Conservation (phyloP, 2,113 vertebrate genomes). For the Dipodomys merriami region DNA sequence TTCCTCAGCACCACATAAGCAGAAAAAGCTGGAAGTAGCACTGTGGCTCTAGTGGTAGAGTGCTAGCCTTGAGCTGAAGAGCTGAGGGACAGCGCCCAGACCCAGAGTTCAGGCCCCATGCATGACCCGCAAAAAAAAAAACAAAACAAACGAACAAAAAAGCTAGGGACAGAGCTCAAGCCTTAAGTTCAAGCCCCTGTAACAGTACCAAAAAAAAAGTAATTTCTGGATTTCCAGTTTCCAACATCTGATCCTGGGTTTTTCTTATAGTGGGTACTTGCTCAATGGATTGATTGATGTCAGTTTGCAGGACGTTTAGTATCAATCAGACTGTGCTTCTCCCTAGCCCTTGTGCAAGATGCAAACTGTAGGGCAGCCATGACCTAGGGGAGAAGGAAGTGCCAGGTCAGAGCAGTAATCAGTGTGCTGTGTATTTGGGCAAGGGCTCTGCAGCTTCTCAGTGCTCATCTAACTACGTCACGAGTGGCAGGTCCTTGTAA, state of each 20-base stretch:
- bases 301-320: background rate
- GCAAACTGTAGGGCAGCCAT: background rate
- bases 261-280: background rate
- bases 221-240: conserved; percentile 21
- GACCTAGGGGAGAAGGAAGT: background rate
- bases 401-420: background rate
- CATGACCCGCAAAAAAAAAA: too few species aligned
- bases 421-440: background rate
- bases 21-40: too few species aligned
- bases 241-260: background rate
- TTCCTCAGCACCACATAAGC: too few species aligned
- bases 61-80: too few species aligned
- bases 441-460: background rate
- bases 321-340: background rate
- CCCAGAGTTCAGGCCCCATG: too few species aligned
- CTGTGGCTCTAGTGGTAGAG: too few species aligned
- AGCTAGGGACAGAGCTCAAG: too few species aligned
- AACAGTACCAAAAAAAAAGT: too few species aligned
- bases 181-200: too few species aligned
- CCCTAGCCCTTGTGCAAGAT: background rate
- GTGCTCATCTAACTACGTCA: background rate
- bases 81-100: too few species aligned
- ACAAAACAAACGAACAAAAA: too few species aligned
- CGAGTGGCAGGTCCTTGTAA: background rate
- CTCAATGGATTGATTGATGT: background rate